Conservation (phyloP, 2,113 vertebrate species). For the Pterophyllum scalare region DNA sequence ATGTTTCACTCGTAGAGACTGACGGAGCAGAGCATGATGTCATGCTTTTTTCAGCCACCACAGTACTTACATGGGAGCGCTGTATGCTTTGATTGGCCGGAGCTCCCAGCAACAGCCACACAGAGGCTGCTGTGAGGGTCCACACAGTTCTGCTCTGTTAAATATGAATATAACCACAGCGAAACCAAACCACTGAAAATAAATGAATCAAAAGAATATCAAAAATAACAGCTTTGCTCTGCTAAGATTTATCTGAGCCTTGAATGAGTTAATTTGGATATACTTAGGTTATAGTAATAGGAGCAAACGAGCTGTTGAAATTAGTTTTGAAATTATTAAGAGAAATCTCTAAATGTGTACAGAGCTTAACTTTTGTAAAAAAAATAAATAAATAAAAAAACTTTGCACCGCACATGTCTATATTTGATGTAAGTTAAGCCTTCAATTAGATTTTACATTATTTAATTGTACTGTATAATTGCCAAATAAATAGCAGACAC, state of each 20-base stretch:
- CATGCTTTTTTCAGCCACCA: slow-evolving; percentile 62
- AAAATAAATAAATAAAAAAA: no score
- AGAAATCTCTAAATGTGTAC: background rate
- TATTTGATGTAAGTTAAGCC: background rate
- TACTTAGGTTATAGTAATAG: background rate
- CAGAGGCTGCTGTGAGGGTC: slow-evolving; percentile 32
- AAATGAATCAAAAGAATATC: no score
- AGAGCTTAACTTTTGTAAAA: background rate
- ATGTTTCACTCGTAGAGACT: slow-evolving; percentile 37
- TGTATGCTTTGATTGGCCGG: slow-evolving; percentile 74
- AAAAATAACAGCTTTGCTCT: background rate
- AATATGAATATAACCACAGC: background rate
- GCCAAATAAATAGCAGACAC: background rate
- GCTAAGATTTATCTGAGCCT: background rate
- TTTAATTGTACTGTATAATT: background rate
- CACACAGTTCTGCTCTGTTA: slow-evolving; percentile 10
- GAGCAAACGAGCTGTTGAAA: background rate
- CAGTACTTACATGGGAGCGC: slow-evolving; percentile 40
- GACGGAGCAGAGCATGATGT: slow-evolving; percentile 67
- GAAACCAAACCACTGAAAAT: background rate
- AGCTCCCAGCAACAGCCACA: slow-evolving; percentile 78
- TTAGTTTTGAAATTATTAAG: background rate
- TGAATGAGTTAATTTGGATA: background rate
- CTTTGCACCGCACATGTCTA: background rate
- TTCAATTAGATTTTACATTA: background rate